Base-by-base conservation (phyloP, 1,140 invertebrate genomes). In the Papilio dardanus region DNA sequence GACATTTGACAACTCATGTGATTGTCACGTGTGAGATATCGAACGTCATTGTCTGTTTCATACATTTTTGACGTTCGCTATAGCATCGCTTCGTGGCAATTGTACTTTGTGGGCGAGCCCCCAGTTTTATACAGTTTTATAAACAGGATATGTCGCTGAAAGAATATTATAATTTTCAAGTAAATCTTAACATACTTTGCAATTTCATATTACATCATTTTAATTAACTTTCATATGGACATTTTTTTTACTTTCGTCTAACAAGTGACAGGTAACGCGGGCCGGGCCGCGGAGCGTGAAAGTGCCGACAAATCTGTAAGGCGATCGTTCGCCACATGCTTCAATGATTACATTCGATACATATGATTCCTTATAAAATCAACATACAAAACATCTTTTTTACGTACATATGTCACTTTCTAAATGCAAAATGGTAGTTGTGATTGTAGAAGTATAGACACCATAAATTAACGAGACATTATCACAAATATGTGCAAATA, bases 221-320 rank as follows among this genome's bases (percentile, higher is more conserved):
- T 58, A 58, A 28, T 58, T 28, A 28, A 3, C 21, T 24, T 58
- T 58, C 16, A n/a, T 42, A 16, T 46, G 42, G n/a, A 46, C 42
- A 46, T 46, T 19, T 46, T 30, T 62, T 62, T 62, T 62, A 28
- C 54, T 62, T 10, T 28, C 33, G 7, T 24, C 30, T 73, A n/a
- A 35, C 10, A 24, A 31, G 42, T 28, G 46, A 69, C 66, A 76
- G 42, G 66, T 67, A 75, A 19, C 50, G 24, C 19, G 58, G 30
- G 28, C 21, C n/a, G 42, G 67, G 31, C 62, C 58, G 37, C 65
- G 21, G 67, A 79, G 76, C 81, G 78, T 83, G 78, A 79, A 83
- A 83, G 77, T 83, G 79, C 68, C 77, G 58, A 50, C 37, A 79
- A 78, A 77, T 76, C 69, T 30, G 76, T 81, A 81, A 81, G 74